Conservation (phyloP, 2,113 vertebrate genomes). For the Rhinogobius similis region DNA sequence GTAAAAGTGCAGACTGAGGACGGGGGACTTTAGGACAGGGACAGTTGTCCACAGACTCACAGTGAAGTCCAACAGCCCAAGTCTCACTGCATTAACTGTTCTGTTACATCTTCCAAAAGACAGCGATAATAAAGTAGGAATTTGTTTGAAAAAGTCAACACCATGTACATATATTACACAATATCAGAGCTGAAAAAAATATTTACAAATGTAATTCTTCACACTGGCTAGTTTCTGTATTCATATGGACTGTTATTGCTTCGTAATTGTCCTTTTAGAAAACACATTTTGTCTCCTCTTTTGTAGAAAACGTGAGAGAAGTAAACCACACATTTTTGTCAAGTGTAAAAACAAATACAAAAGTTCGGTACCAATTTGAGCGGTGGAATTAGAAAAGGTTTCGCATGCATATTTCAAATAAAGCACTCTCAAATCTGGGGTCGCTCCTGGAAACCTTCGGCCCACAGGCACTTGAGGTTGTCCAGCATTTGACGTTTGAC, state of each 20-base stretch:
- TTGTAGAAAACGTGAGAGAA: conserved; percentile 73
- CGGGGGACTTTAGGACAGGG: too few relatives aligned
- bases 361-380: conserved; percentile 70
- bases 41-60: conserved; percentile 75
- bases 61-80: conserved; percentile 48
- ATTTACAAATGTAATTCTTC: conserved; percentile 88
- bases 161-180: conserved; percentile 92
- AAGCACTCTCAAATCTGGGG: conserved; percentile 45
- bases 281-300: conserved; percentile 62
- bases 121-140: conserved; percentile 85
- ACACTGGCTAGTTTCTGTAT: conserved; percentile 84
- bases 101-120: conserved; percentile 60
- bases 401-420: conserved; percentile 58
- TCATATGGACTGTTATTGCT: conserved; percentile 91
- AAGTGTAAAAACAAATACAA: conserved; percentile 79
- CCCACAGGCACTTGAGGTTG: conserved; percentile 78
- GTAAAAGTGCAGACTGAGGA: too few relatives aligned
- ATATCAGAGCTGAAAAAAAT: conserved; percentile 82
- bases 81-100: conserved; percentile 70
- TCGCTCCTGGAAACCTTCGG: conserved; percentile 74
- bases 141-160: conserved; percentile 84
- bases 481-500: conserved; percentile 68
- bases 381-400: conserved; percentile 38
- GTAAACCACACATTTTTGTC: conserved; percentile 68
- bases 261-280: conserved; percentile 82